These are phyloP conservation scores for Sarcophaga bullata DNA, from an alignment of 1,140 invertebrate genomes.

Conservation along the genomic window DNA sequence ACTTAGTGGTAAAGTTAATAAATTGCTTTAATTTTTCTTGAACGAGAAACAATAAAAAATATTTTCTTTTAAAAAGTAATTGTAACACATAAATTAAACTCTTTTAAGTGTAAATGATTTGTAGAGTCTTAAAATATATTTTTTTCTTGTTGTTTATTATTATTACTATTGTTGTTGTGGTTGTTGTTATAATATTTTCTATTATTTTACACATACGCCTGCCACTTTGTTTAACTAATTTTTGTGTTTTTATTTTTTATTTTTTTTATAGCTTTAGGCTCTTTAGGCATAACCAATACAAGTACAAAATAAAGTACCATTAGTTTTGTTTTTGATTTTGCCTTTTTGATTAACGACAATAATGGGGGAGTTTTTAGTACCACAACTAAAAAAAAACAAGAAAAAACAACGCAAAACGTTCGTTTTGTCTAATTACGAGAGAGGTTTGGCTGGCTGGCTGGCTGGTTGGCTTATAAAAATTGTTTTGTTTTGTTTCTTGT, in stretches of 20 bases:
- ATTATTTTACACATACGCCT: no score
- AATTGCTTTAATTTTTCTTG: no score
- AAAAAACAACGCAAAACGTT: not conserved
- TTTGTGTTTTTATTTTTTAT: not conserved
- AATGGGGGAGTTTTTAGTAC: constrained; percentile 4
- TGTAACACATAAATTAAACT: not conserved
- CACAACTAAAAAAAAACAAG: no score
- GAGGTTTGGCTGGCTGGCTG: not conserved
- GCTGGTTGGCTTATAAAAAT: no score
- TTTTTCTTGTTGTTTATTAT: no score
- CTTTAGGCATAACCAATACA: not conserved
- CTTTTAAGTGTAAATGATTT: constrained; percentile 4
- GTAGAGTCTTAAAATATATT: not conserved
- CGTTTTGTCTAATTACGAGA: not conserved
- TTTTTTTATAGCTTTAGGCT: not conserved
- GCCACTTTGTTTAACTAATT: not conserved
- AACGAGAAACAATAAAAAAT: no score
- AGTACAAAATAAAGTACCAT: not conserved
- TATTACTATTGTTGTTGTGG: no score
- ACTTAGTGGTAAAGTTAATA: no score
- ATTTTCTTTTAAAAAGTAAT: not conserved
- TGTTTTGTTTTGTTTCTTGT: not conserved
- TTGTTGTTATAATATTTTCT: no score
- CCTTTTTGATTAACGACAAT: not conserved
- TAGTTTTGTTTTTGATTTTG: not conserved